phyloP scores from a whole-genome alignment of 2,113 vertebrate species.

The Ibidorhyncha struthersii region DNA sequence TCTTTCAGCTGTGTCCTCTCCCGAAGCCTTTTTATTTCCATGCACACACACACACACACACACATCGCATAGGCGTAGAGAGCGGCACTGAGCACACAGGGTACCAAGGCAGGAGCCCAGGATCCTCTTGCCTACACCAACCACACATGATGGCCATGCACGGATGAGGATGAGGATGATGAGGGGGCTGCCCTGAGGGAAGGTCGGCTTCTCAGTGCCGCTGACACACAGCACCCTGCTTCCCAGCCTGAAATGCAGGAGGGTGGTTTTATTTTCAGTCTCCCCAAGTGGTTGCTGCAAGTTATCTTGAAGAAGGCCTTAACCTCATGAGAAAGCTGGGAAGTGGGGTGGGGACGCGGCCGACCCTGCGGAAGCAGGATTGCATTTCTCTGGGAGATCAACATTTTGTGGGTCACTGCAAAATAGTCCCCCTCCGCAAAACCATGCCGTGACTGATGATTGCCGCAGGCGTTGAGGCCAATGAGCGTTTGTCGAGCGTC shows the following conservation, averaged over 20 bases:
- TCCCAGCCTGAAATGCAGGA: not conserved
- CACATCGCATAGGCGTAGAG: fast-evolving
- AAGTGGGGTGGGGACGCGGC: not conserved
- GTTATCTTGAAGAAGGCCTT: not conserved
- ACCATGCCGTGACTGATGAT: not conserved
- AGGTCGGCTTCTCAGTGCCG: not conserved
- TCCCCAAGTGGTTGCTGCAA: not conserved
- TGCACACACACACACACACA: fast-evolving
- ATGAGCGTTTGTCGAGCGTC: not conserved
- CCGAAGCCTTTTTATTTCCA: not conserved
- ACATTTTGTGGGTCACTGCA: not conserved
- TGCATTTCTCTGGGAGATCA: not conserved
- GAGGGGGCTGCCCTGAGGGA: not conserved
- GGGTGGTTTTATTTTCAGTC: not conserved
- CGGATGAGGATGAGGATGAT: not conserved
- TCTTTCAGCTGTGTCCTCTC: not conserved
- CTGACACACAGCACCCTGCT: not conserved
- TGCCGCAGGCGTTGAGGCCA: fast-evolving
- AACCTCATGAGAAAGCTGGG: not conserved
- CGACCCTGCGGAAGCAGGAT: fast-evolving
- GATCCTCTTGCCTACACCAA: not conserved
- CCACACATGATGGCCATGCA: not conserved
- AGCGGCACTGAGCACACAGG: fast-evolving
- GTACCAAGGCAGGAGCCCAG: not conserved
- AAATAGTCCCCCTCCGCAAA: not conserved